Base-by-base conservation (phyloP, 2,113 vertebrate species). In the Lonchura striata region DNA sequence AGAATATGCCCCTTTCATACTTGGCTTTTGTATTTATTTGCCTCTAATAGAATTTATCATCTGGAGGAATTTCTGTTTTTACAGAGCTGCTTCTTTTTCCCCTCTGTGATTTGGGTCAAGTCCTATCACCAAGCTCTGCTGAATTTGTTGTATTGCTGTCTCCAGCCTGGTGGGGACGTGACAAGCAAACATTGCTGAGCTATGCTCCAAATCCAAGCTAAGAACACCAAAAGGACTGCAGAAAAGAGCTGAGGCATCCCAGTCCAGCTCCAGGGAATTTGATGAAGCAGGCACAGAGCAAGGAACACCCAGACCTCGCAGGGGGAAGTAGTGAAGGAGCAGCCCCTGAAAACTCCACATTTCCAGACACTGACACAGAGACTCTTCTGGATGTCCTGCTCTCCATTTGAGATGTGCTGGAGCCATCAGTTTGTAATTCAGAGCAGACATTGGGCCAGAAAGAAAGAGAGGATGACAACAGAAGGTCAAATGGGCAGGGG, bases 41-140 rank as follows among this genome's bases (percentile, higher is more conserved):
- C 63, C 88, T 91, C 75, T 69, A 88, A 54, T 60, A 53, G 35
- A 63, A 44, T 70, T 60, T 74, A 64, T 72, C 54, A 83, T 59
- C 24, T 39, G 63, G 77, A 88, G 16, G 37, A 66, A 39, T 86
- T 81, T 71, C 35, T 23, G 64, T 77, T 91, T 92, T 42, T 35
- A 71, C 44, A 54, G 52, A 56, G 30, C 27, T 74, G 46, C 20
- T 82, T 37, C 47, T 66, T 76, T 54, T 54, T 53, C 60, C 47
- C n/a, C 31, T 79, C 27, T 80, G 66, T 35, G 69, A 59, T 87
- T 88, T 64, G 64, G 56, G 68, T 92, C 85, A 94, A 92, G 96
- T 92, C 76, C 92, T 39, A 65, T 23, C 72, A 75, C n/a, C 33
- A 31, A 86, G 76, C 76, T 81, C 24, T 76, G 44, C 52, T 83